These are phyloP conservation scores for Volucella zonaria DNA, from an alignment of 2,888 invertebrate genomes.

Conservation along the genomic window DNA sequence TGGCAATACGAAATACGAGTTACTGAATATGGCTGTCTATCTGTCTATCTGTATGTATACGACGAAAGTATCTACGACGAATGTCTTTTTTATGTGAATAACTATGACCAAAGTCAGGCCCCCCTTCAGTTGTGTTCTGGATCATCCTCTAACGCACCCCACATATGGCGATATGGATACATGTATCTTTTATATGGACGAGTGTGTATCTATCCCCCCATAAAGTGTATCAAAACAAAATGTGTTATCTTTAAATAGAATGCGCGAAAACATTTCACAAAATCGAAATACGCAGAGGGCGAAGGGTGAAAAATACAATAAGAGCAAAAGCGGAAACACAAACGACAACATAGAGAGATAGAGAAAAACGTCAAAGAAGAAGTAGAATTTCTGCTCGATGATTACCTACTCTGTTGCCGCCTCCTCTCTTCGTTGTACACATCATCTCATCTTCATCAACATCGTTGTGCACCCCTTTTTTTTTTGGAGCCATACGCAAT, in stretches of 20 bases:
- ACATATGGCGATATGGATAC: too few relatives aligned
- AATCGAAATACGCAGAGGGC: not conserved
- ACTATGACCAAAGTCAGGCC: conserved; percentile 36
- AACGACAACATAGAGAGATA: not conserved
- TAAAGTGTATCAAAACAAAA: conserved; percentile 61
- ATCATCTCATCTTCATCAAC: not conserved
- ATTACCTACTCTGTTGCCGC: conserved; percentile 37
- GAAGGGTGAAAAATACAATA: conserved; percentile 24
- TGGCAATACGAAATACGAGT: conserved; percentile 45
- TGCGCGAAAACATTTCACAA: not conserved
- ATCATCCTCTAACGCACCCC: too few relatives aligned
- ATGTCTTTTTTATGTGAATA: too few relatives aligned
- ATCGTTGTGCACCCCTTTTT: not conserved
- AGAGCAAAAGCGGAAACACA: conserved; percentile 63
- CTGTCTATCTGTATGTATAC: too few relatives aligned
- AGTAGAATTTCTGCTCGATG: conserved; percentile 48
- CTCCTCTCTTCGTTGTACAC: not conserved
- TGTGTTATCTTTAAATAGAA: conserved; percentile 63
- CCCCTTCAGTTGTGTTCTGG: conserved; percentile 3
- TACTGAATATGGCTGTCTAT: too few relatives aligned
- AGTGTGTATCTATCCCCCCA: conserved; percentile 9
- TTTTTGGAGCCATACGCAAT: not conserved
- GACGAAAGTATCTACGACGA: too few relatives aligned
- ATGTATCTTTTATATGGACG: too few relatives aligned
- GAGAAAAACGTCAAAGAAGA: not conserved